These are phyloP conservation scores for Melanophora roralis DNA, from an alignment of 2,888 invertebrate species.

Conservation along the genomic window DNA sequence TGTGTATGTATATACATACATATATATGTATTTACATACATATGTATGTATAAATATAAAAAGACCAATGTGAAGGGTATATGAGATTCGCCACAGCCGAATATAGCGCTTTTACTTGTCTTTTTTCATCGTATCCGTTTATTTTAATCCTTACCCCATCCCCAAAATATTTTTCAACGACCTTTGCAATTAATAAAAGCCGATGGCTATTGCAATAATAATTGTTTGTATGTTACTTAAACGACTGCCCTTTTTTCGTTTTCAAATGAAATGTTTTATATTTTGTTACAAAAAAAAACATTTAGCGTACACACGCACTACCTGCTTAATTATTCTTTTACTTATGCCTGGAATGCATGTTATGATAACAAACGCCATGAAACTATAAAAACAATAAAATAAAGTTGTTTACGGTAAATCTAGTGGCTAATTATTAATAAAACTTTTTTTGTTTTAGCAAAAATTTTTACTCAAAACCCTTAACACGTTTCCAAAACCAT, in stretches of 20 bases:
- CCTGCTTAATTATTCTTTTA: conserved; percentile 27
- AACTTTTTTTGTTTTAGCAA: conserved; percentile 17
- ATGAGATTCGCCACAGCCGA: too few species aligned
- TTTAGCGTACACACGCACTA: conserved; percentile 22
- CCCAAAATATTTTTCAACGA: background rate
- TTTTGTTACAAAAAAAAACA: conserved; percentile 2
- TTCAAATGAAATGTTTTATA: background rate
- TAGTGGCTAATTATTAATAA: conserved; percentile 36
- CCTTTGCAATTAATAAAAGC: conserved; percentile 9
- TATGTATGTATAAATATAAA: too few species aligned
- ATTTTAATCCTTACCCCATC: background rate
- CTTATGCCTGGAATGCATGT: conserved; percentile 25
- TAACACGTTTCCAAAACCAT: background rate
- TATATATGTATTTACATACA: too few species aligned
- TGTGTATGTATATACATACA: too few species aligned
- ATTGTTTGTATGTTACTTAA: background rate
- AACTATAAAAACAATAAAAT: conserved; percentile 14
- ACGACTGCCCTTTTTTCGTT: background rate
- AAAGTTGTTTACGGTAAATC: conserved; percentile 19
- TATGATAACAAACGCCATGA: background rate
- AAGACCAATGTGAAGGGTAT: too few species aligned
- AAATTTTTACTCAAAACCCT: background rate
- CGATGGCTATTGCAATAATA: background rate
- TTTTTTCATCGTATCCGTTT: background rate
- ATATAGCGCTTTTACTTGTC: too few species aligned